Percentiles rank a stretch among this genome's conserved stretches.
phyloP scores from a whole-genome alignment of 2,113 vertebrate species.

The Ptilonorhynchus violaceus region DNA sequence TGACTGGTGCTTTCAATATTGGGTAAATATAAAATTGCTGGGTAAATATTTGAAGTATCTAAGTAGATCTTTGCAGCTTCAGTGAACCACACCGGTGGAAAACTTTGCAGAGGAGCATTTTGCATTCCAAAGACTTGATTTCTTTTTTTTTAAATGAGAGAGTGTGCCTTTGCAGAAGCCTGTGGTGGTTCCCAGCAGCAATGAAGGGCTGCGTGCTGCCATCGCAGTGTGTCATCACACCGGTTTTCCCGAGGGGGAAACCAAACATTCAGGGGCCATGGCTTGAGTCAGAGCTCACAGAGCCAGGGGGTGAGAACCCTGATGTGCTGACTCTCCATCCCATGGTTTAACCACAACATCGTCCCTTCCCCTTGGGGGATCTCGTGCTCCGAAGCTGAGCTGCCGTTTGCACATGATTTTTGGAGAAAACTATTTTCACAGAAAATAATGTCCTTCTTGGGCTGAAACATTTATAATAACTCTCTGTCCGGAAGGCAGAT shows the following conservation, averaged over 20 bases:
- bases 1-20: neutral
- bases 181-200: neutral
- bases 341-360: neutral
- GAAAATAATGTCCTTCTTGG: neutral
- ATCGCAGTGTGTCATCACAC: neutral
- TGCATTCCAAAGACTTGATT: neutral
- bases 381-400: neutral
- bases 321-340: neutral
- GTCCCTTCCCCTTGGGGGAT: neutral
- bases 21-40: neutral
- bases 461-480: neutral
- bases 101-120: neutral
- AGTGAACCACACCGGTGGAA: rapidly evolving
- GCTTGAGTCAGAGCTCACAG: neutral
- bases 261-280: neutral
- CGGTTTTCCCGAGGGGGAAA: neutral
- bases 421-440: neutral
- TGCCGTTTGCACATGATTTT: rapidly evolving
- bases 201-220: neutral
- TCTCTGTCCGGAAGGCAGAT: rapidly evolving
- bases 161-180: neutral
- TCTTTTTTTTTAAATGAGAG: neutral
- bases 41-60: neutral
- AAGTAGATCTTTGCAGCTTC: neutral
- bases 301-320: neutral